A percentile compares a stretch with the other conserved stretches of the same genome.
Conservation (phyloP, 2,113 vertebrate genomes). For the Meleagris gallopavo region DNA sequence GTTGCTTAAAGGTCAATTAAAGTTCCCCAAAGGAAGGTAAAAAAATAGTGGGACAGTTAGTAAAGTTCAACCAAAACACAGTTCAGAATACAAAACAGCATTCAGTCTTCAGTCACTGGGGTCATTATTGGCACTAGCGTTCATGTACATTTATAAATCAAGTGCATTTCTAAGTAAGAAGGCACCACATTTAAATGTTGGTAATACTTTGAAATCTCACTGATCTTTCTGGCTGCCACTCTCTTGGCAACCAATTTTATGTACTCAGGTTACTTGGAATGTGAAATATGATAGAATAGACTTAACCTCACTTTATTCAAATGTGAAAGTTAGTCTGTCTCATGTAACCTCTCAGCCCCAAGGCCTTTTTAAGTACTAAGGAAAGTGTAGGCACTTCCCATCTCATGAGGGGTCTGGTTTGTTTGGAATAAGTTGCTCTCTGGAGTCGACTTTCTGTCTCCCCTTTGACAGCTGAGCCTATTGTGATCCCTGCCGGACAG, state of each 20-base stretch:
- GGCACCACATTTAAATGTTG: background rate
- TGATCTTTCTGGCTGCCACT: background rate
- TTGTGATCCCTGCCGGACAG: background rate
- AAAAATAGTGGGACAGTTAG: background rate
- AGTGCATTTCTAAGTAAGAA: background rate
- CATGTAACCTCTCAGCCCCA: background rate
- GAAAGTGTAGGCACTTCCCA: background rate
- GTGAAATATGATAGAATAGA: background rate
- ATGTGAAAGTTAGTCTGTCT: background rate
- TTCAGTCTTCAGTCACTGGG: background rate
- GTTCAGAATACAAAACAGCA: background rate
- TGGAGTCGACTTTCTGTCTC: background rate
- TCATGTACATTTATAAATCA: background rate
- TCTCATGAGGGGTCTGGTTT: background rate
- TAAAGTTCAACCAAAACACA: constrained; percentile 4
- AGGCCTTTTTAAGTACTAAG: background rate
- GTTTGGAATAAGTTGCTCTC: background rate
- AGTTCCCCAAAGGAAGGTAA: background rate
- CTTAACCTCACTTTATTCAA: background rate
- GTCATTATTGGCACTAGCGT: background rate
- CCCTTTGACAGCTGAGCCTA: background rate
- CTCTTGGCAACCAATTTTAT: background rate
- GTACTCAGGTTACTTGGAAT: background rate
- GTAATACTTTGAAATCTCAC: background rate
- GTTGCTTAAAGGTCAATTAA: constrained; percentile 63